These are phyloP conservation scores for Eilema depressum DNA, from an alignment of 2,888 invertebrate species.

Conservation along the genomic window DNA sequence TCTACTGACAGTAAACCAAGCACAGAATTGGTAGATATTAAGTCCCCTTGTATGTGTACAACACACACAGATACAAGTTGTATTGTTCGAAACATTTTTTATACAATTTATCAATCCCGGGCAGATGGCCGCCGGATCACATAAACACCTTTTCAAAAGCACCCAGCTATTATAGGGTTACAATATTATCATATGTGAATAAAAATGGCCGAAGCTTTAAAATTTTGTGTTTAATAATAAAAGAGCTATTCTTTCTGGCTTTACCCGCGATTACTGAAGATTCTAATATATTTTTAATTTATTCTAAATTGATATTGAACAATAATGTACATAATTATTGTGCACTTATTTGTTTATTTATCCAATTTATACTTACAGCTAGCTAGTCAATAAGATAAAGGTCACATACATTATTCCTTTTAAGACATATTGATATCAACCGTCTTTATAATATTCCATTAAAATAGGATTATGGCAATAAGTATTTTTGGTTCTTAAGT, in stretches of 20 bases:
- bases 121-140: conserved; percentile 80
- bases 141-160: conserved; percentile 83
- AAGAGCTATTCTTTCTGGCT: background rate
- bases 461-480: too few species aligned
- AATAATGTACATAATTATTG: background rate
- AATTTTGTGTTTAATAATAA: conserved; percentile 20
- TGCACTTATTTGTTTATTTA: too few species aligned
- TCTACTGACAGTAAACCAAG: conserved; percentile 38
- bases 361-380: too few species aligned
- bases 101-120: conserved; percentile 83
- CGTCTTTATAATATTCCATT: too few species aligned
- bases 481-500: too few species aligned
- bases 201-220: conserved; percentile 67
- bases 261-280: background rate
- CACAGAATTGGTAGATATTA: conserved; percentile 44
- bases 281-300: too few species aligned
- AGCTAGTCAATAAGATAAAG: too few species aligned
- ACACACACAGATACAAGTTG: conserved; percentile 62
- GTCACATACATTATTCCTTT: too few species aligned
- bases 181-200: conserved; percentile 77
- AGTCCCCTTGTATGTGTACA: conserved; percentile 57
- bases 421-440: too few species aligned
- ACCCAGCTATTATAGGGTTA: conserved; percentile 81
- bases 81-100: conserved; percentile 74
- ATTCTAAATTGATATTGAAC: background rate